Evolutionary conservation across 2,888 invertebrate genomes (phyloP), one percentile per base, ranked within the genome.

Genomic region (Melinaea menophilus): DNA sequence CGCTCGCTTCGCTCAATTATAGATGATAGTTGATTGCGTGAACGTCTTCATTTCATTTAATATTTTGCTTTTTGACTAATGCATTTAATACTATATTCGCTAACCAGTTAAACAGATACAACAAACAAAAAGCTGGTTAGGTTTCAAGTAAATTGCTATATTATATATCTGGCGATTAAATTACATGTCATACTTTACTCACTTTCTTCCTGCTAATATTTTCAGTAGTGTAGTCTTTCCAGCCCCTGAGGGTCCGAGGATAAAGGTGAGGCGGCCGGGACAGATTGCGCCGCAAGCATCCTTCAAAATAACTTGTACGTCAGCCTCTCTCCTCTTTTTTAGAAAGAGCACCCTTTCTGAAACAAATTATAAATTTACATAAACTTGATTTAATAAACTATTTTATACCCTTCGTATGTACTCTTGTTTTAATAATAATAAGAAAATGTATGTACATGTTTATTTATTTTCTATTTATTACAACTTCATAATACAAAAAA

Each of bases 151-250:
- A 22, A 22, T 22, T 22, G 22, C 22, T 22, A 22, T 22, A 22
- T 22, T 22, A 22, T 22, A 22, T 22, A 22, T 22, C 22, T 22
- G 22, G 22, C 22, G 2, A n/a, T 46, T 46, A 7, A 46, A 46
- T 46, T 46, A 46, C 11, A 46, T 5, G 33, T 4, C 35, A 46
- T 22, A 31, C n/a, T 66, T 59, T 67, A 73, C 85, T 84, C 80
- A 94, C 95, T 93, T 94, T 79, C 94, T 92, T 48, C 95, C 95
- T 0, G 95, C 94, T 56, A 96, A 81, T 66, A 95, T 94, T 77
- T 94, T 94, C 71, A 96, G 91, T 3, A 96, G 86, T 0, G 95
- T 93, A 0, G 95, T 94, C 77, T 96, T 96, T 9, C 96, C 95
- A 0, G 95, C 94, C 0, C 95, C 95, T 0, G 95, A 95, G 5